phyloP scores from a whole-genome alignment of 2,888 invertebrate genomes.

The Flexamia atlantica region DNA sequence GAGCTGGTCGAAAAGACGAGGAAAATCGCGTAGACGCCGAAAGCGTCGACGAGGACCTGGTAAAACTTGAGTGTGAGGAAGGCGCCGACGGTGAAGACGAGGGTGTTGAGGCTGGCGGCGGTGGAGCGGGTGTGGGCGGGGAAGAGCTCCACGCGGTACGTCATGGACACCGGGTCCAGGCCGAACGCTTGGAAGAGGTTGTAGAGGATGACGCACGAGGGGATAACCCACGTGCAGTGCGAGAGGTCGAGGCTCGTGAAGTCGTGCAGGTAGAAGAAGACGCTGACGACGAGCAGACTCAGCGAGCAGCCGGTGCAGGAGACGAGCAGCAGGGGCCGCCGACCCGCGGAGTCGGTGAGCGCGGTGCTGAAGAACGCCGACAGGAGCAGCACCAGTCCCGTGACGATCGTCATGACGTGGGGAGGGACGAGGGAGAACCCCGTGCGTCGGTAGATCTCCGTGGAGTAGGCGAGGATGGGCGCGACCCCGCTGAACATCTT shows the following conservation, averaged over 20 bases:
- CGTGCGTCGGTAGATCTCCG: conserved; percentile 64
- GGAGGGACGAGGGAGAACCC: conserved; percentile 27
- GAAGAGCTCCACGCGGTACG: conserved; percentile 81
- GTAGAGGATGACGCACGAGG: conserved; percentile 78
- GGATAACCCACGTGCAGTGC: conserved; percentile 70
- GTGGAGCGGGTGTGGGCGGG: conserved; percentile 80
- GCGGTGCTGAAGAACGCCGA: conserved; percentile 48
- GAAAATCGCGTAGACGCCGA: conserved; percentile 67
- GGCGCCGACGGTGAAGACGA: conserved; percentile 78
- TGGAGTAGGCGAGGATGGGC: conserved; percentile 64
- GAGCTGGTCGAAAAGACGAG: conserved; percentile 65
- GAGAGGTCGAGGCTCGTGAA: conserved; percentile 43
- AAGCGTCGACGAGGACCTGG: conserved; percentile 64
- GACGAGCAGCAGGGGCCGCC: conserved; percentile 55
- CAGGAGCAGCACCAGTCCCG: conserved; percentile 40
- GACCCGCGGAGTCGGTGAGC: conserved; percentile 41
- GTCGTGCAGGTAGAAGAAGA: conserved; percentile 60
- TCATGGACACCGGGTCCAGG: conserved; percentile 78
- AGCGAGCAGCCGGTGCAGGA: conserved; percentile 64
- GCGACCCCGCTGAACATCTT: conserved; percentile 62
- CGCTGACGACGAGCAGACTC: conserved; percentile 51
- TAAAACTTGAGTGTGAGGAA: conserved; percentile 80
- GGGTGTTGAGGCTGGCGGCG: conserved; percentile 79
- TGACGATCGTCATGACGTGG: conserved; percentile 61
- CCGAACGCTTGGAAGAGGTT: conserved; percentile 79